A percentile compares a stretch with the other conserved stretches of the same genome.
Conservation (phyloP, 2,888 invertebrate species). For the Thymelicus acteon region DNA sequence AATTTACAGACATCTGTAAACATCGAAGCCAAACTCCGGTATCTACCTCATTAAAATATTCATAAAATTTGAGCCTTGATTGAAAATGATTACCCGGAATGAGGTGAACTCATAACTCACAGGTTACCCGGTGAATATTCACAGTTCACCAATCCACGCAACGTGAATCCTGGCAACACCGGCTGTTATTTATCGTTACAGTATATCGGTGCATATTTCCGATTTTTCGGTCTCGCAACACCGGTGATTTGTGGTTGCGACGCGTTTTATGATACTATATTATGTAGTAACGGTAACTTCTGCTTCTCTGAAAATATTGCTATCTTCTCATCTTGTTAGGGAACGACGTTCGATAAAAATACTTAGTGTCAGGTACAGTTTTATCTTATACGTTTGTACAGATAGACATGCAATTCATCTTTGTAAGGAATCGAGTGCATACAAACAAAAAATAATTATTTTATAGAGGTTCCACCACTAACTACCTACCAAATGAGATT, state of each 20-base stretch:
- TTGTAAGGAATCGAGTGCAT: no score
- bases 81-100: constrained; percentile 17
- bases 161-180: constrained; percentile 46
- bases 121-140: constrained; percentile 19
- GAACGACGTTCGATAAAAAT: no score
- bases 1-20: background rate
- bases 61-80: constrained; percentile 20
- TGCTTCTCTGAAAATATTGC: background rate
- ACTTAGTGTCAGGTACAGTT: no score
- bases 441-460: no score
- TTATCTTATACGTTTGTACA: no score
- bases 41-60: background rate
- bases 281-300: background rate
- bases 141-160: constrained; percentile 31
- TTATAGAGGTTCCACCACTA: no score
- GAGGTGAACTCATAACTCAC: constrained; percentile 15
- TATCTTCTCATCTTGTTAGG: no score
- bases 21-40: background rate
- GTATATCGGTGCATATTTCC: constrained; percentile 54
- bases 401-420: no score
- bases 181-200: constrained; percentile 50
- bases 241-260: constrained; percentile 51
- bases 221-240: constrained; percentile 50
- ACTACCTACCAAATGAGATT: no score
- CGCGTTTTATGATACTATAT: constrained; percentile 19